phyloP scores from a whole-genome alignment of 2,888 invertebrate genomes.

The Pyralis farinalis region DNA sequence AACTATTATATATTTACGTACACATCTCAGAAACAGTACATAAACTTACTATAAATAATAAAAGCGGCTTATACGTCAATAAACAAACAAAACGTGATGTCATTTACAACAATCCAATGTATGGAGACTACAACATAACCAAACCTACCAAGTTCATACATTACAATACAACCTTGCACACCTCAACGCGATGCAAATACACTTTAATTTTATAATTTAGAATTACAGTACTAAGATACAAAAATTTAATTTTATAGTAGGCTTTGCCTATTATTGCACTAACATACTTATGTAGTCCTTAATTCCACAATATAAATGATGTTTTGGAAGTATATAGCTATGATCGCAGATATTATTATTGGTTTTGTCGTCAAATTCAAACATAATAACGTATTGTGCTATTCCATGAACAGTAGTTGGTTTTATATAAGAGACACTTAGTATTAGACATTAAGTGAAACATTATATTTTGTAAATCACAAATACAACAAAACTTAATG shows the following conservation, averaged over 20 bases:
- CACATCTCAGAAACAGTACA: too few species aligned
- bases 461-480: too few species aligned
- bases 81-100: constrained; percentile 26
- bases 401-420: too few species aligned
- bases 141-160: constrained; percentile 23
- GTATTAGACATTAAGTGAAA: too few species aligned
- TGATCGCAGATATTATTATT: neutral
- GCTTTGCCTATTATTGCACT: constrained; percentile 81
- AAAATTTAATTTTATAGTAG: constrained; percentile 65
- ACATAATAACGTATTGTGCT: neutral
- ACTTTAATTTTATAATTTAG: constrained; percentile 45
- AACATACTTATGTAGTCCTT: constrained; percentile 62
- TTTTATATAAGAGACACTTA: too few species aligned
- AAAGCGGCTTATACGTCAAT: too few species aligned
- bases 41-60: too few species aligned
- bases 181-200: constrained; percentile 27
- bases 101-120: constrained; percentile 26
- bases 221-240: constrained; percentile 68
- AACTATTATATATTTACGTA: too few species aligned
- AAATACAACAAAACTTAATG: too few species aligned
- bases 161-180: constrained; percentile 39
- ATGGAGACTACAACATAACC: constrained; percentile 25
- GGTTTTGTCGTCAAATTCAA: neutral
- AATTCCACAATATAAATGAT: constrained; percentile 50
- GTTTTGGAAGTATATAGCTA: constrained; percentile 51